Evolutionary conservation across 2,797 vertebrate genomes (phyloP).

Genomic region (Mareca penelope): DNA sequence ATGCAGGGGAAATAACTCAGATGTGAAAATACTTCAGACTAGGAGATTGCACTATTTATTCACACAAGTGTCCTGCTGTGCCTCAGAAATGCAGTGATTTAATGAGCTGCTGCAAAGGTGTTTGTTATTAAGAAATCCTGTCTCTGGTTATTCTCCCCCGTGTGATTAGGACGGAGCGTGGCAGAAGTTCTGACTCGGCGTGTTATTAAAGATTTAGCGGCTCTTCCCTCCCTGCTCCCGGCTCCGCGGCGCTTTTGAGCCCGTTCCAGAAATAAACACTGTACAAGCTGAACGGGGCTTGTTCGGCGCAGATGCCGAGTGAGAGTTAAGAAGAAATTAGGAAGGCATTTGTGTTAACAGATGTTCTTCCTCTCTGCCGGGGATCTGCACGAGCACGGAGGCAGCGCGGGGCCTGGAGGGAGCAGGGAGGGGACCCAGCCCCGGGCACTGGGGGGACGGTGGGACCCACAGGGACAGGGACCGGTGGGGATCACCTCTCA

Average conservation of each 20-base stretch:
- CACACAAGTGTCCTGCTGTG: conserved; percentile 78
- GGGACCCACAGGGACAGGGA: background rate
- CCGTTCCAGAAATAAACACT: conserved; percentile 70
- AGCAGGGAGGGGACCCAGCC: rapidly evolving
- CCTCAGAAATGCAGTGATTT: conserved; percentile 77
- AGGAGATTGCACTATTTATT: conserved; percentile 80
- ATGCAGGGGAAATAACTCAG: conserved; percentile 74
- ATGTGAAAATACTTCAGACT: conserved; percentile 77
- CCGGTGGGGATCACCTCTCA: too few relatives aligned
- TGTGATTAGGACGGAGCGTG: conserved; percentile 1
- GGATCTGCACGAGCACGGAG: background rate
- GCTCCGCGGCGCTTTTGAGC: conserved; percentile 59
- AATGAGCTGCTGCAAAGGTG: conserved; percentile 80
- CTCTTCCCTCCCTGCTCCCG: conserved; percentile 15
- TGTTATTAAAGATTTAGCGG: conserved; percentile 63
- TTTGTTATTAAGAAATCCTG: conserved; percentile 71
- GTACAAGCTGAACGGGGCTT: conserved; percentile 60
- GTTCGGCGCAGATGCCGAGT: conserved; percentile 65
- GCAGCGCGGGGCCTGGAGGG: background rate
- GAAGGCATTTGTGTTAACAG: conserved; percentile 75
- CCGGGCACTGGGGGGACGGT: background rate
- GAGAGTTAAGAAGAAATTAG: conserved; percentile 65
- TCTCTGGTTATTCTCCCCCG: conserved; percentile 44
- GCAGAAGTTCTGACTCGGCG: conserved; percentile 54
- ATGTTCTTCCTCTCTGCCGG: conserved; percentile 68